These are phyloP conservation scores for Lepus americanus DNA, from an alignment of 2,113 vertebrate genomes.

Conservation along the genomic window DNA sequence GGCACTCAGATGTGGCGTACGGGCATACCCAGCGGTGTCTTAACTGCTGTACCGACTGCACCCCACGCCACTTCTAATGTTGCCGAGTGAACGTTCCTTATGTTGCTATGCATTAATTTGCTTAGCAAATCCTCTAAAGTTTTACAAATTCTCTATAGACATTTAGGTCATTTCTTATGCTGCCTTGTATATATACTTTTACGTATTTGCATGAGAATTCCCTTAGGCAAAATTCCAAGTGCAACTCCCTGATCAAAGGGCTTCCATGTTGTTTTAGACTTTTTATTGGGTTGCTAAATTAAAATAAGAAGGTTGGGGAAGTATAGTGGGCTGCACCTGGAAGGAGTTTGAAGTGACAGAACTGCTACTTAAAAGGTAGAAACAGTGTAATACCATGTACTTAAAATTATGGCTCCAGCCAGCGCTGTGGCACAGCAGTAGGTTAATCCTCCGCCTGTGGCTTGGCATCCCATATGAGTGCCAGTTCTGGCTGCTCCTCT, in stretches of 20 bases:
- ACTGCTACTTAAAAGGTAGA: background rate
- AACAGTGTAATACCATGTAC: background rate
- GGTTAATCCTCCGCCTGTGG: no score
- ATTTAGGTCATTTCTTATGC: background rate
- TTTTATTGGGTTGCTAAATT: background rate
- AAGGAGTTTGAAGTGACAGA: conserved; percentile 15
- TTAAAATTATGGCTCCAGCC: background rate
- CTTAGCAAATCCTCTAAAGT: background rate
- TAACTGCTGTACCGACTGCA: no score
- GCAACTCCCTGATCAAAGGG: background rate
- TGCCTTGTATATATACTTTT: background rate
- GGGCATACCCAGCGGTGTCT: no score
- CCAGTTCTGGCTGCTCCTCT: no score
- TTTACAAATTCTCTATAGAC: background rate
- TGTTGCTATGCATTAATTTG: background rate
- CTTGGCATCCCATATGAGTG: no score
- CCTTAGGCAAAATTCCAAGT: conserved; percentile 7
- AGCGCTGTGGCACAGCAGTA: no score
- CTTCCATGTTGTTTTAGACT: background rate
- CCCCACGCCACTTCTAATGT: background rate
- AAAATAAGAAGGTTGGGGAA: background rate
- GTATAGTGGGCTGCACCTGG: background rate
- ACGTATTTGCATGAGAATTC: conserved; percentile 6
- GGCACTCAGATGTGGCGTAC: no score
- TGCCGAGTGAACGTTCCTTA: background rate